phyloP scores from a whole-genome alignment of 1,140 invertebrate species.

The Uloborus diversus region DNA sequence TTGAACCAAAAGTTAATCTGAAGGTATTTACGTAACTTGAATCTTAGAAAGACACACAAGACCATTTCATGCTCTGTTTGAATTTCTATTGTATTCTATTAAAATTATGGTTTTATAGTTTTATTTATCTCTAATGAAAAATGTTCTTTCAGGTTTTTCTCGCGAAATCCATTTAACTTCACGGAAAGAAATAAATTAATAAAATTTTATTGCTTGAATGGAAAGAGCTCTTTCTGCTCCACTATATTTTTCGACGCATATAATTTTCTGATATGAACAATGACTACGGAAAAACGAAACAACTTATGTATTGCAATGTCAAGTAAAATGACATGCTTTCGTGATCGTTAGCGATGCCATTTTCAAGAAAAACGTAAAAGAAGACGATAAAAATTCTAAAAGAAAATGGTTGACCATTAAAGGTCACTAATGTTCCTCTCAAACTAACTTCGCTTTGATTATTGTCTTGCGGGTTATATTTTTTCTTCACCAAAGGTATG shows the following conservation, averaged over 20 bases:
- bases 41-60: too few species aligned
- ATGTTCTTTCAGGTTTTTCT: too few species aligned
- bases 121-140: too few species aligned
- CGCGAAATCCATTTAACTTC: too few species aligned
- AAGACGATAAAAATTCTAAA: constrained; percentile 34
- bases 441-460: constrained; percentile 48
- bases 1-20: too few species aligned
- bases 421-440: constrained; percentile 49
- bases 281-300: neutral
- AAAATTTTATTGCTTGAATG: too few species aligned
- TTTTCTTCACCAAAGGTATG: constrained; percentile 10
- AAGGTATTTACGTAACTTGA: too few species aligned
- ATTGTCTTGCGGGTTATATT: constrained; percentile 30
- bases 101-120: too few species aligned
- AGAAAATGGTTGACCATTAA: constrained; percentile 51
- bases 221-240: neutral
- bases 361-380: constrained; percentile 39
- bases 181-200: too few species aligned
- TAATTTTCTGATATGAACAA: neutral
- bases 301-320: neutral
- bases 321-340: constrained; percentile 36
- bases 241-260: neutral
- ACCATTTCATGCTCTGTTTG: too few species aligned
- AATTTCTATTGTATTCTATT: too few species aligned
- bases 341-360: constrained; percentile 35